These are phyloP conservation scores for Ormyrus thymus DNA, from an alignment of 2,888 invertebrate genomes.

Conservation along the genomic window DNA sequence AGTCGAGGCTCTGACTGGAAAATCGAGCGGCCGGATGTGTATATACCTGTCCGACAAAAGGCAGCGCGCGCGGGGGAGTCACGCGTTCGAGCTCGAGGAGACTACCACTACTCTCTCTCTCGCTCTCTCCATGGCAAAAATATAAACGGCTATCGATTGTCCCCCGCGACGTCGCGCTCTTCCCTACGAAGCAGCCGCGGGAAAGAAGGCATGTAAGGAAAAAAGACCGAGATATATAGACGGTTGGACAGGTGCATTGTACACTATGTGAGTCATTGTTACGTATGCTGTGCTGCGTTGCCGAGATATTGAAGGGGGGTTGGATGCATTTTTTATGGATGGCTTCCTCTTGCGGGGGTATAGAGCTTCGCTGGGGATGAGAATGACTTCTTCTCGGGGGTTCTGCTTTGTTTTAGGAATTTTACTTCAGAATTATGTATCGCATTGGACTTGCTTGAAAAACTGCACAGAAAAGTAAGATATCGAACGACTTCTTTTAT, in stretches of 20 bases:
- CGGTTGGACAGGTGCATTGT: conserved; percentile 8
- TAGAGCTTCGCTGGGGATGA: too few species aligned
- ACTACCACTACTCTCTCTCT: background rate
- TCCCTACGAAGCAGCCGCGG: conserved; percentile 1
- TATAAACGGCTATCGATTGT: conserved; percentile 50
- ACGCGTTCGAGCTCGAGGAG: background rate
- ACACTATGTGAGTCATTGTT: conserved; percentile 27
- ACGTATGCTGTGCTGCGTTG: too few species aligned
- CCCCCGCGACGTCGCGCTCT: conserved; percentile 2
- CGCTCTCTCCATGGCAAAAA: conserved; percentile 43
- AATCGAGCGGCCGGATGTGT: conserved; percentile 9
- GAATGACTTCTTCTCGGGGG: too few species aligned
- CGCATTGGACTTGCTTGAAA: too few species aligned
- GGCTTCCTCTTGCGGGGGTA: too few species aligned
- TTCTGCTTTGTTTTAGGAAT: too few species aligned
- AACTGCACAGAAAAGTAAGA: too few species aligned
- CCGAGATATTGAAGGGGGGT: background rate
- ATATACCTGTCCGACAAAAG: background rate
- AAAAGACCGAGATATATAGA: background rate
- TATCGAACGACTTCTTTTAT: too few species aligned
- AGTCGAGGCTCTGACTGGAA: background rate
- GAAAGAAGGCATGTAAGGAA: background rate
- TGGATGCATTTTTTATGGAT: too few species aligned
- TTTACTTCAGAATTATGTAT: too few species aligned
- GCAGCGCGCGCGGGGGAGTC: background rate